phyloP scores from a whole-genome alignment of 2,797 vertebrate species.

The Limnodromus scolopaceus region DNA sequence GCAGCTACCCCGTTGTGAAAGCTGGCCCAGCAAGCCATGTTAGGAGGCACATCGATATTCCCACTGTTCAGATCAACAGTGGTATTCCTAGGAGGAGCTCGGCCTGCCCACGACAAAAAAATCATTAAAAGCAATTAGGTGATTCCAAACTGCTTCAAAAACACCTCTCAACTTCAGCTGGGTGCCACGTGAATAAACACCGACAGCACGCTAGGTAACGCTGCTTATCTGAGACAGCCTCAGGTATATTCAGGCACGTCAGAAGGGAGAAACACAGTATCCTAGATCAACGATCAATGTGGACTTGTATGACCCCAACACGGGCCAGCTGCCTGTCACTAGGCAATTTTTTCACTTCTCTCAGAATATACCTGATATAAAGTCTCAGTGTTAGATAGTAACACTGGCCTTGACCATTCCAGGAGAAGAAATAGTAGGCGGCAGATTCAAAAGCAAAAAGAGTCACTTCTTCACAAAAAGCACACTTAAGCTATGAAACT shows the following conservation, averaged over 20 bases:
- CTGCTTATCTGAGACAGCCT: background rate
- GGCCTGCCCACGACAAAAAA: slow-evolving; percentile 77
- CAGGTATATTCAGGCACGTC: background rate
- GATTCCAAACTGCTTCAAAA: background rate
- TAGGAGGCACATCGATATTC: slow-evolving; percentile 96
- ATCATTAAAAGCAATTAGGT: background rate
- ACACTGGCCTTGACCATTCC: background rate
- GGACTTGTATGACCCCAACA: background rate
- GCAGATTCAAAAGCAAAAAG: background rate
- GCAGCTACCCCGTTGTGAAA: slow-evolving; percentile 98
- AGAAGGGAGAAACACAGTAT: background rate
- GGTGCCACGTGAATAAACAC: background rate
- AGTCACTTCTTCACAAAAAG: background rate
- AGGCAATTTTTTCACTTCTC: background rate
- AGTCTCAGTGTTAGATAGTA: background rate
- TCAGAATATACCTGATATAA: background rate
- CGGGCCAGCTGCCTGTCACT: rapidly evolving
- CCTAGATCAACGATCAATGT: background rate
- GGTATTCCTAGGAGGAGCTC: slow-evolving; percentile 93
- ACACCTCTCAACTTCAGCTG: background rate
- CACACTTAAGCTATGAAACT: rapidly evolving
- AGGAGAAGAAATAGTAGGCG: background rate
- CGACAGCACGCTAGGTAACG: background rate
- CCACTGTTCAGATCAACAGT: slow-evolving; percentile 96
- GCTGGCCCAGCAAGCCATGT: slow-evolving; percentile 98